Conservation (phyloP, 1,140 invertebrate genomes). For the Drosophila lini region DNA sequence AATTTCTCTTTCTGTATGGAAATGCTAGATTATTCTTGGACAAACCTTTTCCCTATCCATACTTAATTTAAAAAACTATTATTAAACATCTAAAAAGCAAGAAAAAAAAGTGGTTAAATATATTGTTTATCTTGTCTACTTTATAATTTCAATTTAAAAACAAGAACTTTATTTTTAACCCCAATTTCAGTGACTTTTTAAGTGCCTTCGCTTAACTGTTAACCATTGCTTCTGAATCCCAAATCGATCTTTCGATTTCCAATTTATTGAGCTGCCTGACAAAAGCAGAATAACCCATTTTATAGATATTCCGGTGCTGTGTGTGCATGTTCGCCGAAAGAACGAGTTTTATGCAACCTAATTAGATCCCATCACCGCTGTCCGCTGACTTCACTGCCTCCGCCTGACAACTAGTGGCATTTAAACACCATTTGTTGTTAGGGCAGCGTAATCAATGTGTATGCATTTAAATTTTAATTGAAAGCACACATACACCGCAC, state of each 20-base stretch:
- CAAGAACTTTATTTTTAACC: neutral
- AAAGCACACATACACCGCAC: neutral
- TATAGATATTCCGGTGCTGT: conserved; percentile 1
- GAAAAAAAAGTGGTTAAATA: no score
- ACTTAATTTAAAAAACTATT: no score
- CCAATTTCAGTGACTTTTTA: neutral
- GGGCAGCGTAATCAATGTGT: conserved; percentile 34
- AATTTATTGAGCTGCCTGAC: conserved; percentile 7
- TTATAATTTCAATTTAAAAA: neutral
- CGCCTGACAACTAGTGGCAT: conserved; percentile 26
- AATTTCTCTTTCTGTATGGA: neutral
- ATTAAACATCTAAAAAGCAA: no score
- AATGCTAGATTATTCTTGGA: neutral
- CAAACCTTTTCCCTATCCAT: neutral
- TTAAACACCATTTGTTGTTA: conserved; percentile 18
- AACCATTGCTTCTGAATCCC: neutral
- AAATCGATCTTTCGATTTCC: neutral
- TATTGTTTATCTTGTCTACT: neutral
- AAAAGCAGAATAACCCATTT: conserved; percentile 2
- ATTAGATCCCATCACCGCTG: conserved; percentile 12
- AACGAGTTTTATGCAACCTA: conserved; percentile 21
- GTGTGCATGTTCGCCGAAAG: neutral
- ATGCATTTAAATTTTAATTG: conserved; percentile 52
- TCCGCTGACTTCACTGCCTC: neutral
- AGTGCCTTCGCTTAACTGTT: neutral